phyloP scores from a whole-genome alignment of 2,888 invertebrate species.

The Habroteleia sp. region DNA sequence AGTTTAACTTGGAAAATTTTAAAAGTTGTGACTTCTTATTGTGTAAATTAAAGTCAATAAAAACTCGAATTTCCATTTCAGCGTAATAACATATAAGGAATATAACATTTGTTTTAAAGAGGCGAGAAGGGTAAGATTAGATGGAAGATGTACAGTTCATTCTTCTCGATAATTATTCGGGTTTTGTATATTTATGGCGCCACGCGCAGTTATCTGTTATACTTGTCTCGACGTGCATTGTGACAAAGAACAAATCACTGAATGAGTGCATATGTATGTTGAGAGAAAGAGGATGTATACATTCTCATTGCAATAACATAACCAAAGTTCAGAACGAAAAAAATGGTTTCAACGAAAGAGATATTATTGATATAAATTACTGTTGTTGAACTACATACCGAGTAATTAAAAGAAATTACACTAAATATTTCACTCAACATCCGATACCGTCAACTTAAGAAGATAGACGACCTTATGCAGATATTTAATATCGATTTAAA shows the following conservation, averaged over 20 bases:
- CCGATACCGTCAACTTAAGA: background rate
- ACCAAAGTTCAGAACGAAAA: conserved; percentile 21
- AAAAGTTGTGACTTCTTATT: too few species aligned
- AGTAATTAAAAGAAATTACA: too few species aligned
- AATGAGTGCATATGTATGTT: conserved; percentile 48
- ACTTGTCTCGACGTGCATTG: conserved; percentile 57
- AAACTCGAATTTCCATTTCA: background rate
- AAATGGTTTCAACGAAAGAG: too few species aligned
- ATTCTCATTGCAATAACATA: conserved; percentile 37
- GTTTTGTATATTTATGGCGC: conserved; percentile 59
- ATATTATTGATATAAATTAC: too few species aligned
- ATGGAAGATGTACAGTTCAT: conserved; percentile 51
- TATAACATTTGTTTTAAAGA: conserved; percentile 17
- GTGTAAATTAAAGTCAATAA: too few species aligned
- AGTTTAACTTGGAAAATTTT: too few species aligned
- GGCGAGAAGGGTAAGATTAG: conserved; percentile 38
- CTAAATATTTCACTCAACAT: too few species aligned
- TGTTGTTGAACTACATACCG: too few species aligned
- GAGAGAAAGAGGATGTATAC: conserved; percentile 33
- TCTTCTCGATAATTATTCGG: conserved; percentile 61
- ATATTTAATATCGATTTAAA: conserved; percentile 23
- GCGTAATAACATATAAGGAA: background rate
- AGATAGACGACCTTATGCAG: conserved; percentile 9
- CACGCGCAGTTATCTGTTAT: conserved; percentile 60
- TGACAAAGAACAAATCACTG: conserved; percentile 62